Base-by-base conservation (phyloP, 2,797 vertebrate genomes). In the Xerus rutilus region DNA sequence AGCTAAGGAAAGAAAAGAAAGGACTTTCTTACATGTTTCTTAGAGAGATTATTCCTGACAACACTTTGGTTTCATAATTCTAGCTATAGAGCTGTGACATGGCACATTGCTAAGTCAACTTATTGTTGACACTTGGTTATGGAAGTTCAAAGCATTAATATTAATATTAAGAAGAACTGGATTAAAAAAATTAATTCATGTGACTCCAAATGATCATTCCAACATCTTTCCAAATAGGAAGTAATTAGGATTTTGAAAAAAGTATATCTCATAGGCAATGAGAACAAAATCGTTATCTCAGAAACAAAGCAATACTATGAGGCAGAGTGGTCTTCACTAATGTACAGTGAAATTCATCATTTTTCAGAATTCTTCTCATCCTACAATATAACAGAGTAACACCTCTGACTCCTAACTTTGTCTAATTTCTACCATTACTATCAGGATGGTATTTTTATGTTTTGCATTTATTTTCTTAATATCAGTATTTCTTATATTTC, bases 281-380 rank as follows among this genome's bases (percentile, higher is more conserved):
- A 92, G 76, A 92, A 49, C 0, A 84, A 65, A 74, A 79, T 54
- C 57, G 0, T 30, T 69, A 28, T 92, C n/a, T 87, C 35, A 76
- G 64, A 86, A 77, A 82, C 4, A 70, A 59, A 70, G 2, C 43
- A 30, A 94, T 62, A 35, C 7, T 70, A 11, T 84, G 39, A 78
- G 86, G 54, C 15, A 74, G 7, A 30, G 1, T 32, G 25, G 5
- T n/a, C 21, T 78, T 84, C 17, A 62, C 12, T 69, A 39, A 82
- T 67, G 8, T 47, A 3, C 21, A 54, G 21, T 21, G 21, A 45
- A 93, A 74, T 3, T 35, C 17, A 74, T 49, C 11, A 74, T n/a
- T 65, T 91, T 52, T 86, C 23, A 82, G 18, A 92, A 64, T 72
- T 91, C 6, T 90, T 92, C 23, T 69, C 45, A 73, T 79, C 32